These are phyloP conservation scores for Dryobates pubescens DNA, from an alignment of 2,797 vertebrate genomes.

Conservation along the genomic window DNA sequence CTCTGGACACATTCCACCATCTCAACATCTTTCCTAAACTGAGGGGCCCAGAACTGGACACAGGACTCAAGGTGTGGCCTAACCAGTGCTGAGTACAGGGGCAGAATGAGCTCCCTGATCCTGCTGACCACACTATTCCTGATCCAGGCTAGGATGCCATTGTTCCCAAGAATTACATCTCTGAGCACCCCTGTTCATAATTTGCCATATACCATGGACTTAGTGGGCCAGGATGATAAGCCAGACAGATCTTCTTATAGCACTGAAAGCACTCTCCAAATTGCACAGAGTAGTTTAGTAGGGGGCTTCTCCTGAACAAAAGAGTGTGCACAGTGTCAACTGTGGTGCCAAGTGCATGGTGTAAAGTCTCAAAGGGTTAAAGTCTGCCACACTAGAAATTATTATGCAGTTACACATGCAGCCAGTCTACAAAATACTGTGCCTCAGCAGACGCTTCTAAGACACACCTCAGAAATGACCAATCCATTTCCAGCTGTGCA, in stretches of 20 bases:
- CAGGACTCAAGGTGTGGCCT: too few species aligned
- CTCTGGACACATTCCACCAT: too few species aligned
- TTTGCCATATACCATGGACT: neutral
- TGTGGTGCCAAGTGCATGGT: neutral
- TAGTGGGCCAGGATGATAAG: neutral
- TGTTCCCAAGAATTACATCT: neutral
- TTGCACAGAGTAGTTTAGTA: accelerated
- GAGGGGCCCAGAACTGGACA: too few species aligned
- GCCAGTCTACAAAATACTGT: neutral
- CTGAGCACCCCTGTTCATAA: neutral
- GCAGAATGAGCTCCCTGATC: too few species aligned
- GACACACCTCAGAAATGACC: neutral
- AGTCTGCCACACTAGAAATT: neutral
- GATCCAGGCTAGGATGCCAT: too few species aligned
- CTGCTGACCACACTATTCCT: too few species aligned
- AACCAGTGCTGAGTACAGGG: too few species aligned
- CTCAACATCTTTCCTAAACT: too few species aligned
- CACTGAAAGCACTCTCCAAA: neutral
- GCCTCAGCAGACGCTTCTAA: neutral
- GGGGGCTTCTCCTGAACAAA: neutral
- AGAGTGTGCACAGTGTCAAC: neutral
- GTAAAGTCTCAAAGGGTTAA: neutral
- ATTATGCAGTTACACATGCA: accelerated
- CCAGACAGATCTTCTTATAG: neutral
- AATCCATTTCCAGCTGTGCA: accelerated